A percentile compares a stretch with the other conserved stretches of the same genome.
Evolutionary conservation across 2,113 vertebrate genomes (phyloP).

Genomic region (Bolborhynchus lineola): DNA sequence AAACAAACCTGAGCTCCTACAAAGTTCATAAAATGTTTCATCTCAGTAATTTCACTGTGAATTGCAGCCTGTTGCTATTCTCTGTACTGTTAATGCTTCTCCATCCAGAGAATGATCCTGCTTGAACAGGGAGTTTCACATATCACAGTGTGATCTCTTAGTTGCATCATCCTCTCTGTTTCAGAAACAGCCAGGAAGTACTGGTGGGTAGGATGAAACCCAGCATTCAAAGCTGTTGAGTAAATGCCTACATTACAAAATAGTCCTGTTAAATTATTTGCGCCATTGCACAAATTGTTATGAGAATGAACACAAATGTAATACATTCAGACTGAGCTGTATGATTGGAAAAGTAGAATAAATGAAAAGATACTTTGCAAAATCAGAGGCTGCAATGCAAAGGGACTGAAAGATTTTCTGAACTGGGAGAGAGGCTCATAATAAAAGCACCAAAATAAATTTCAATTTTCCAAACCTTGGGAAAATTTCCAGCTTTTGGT

Average conservation of each 20-base stretch:
- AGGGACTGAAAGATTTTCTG: neutral
- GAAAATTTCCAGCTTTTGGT: neutral
- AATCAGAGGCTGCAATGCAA: neutral
- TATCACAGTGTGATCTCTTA: neutral
- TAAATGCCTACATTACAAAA: neutral
- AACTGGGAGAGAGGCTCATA: neutral
- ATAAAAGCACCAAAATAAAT: neutral
- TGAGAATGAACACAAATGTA: neutral
- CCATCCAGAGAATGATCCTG: neutral
- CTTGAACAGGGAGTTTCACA: neutral
- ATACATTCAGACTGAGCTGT: neutral
- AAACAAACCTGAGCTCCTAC: neutral
- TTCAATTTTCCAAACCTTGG: neutral
- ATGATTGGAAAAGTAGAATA: neutral
- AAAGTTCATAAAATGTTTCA: neutral
- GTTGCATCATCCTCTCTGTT: neutral
- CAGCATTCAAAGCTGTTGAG: neutral
- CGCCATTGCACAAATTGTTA: neutral
- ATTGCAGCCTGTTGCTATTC: neutral
- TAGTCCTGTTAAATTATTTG: neutral
- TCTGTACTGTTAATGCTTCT: neutral
- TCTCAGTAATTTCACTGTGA: neutral
- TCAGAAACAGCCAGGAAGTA: neutral
- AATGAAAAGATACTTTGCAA: neutral
- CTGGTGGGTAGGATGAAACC: neutral